A percentile compares a stretch with the other conserved stretches of the same genome.
phyloP scores from a whole-genome alignment of 2,888 invertebrate genomes.

The Yponomeuta plumbellus region DNA sequence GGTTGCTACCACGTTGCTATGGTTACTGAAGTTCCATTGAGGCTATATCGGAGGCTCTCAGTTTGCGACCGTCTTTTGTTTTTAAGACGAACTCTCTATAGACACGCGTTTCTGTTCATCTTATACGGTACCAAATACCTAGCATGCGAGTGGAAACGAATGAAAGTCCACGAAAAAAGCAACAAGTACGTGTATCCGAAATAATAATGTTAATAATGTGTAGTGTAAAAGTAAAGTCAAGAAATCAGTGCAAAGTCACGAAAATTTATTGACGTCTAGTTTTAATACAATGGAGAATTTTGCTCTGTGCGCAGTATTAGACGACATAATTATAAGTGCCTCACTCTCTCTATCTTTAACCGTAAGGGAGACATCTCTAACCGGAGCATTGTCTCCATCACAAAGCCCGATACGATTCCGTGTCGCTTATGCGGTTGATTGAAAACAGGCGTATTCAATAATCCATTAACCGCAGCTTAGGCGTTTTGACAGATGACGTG shows the following conservation, averaged over 20 bases:
- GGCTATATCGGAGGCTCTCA: not conserved
- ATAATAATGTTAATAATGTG: too few relatives aligned
- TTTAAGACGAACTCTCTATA: not conserved
- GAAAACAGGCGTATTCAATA: constrained; percentile 58
- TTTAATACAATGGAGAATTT: too few relatives aligned
- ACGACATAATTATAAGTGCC: not conserved
- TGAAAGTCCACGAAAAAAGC: too few relatives aligned
- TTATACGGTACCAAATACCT: too few relatives aligned
- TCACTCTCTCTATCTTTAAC: not conserved
- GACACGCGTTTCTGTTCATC: not conserved
- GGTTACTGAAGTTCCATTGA: too few relatives aligned
- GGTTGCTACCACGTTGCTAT: constrained; percentile 34
- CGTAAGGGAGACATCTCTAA: not conserved
- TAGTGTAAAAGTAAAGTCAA: too few relatives aligned
- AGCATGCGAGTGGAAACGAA: too few relatives aligned
- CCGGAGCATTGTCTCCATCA: constrained; percentile 20
- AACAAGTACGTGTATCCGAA: too few relatives aligned
- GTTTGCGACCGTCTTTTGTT: not conserved
- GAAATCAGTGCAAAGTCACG: too few relatives aligned
- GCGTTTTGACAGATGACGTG: constrained; percentile 57
- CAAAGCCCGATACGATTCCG: constrained; percentile 37
- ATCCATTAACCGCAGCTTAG: constrained; percentile 53
- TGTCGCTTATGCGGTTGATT: constrained; percentile 30
- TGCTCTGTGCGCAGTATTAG: too few relatives aligned
- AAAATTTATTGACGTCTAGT: too few relatives aligned